Evolutionary conservation across 1,140 invertebrate species (phyloP).

Genomic region (Tribolium castaneum): DNA sequence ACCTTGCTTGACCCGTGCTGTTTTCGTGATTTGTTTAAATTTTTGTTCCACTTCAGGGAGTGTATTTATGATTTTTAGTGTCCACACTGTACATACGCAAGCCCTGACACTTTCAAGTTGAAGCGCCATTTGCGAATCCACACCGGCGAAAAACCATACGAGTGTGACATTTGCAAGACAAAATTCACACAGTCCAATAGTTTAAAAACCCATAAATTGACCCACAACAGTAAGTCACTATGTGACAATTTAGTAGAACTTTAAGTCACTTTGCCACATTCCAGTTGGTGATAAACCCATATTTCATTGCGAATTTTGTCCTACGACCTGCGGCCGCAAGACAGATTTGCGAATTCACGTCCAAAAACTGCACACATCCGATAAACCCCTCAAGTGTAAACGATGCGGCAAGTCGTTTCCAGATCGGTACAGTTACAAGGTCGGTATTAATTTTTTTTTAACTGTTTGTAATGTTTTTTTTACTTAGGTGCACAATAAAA

Average conservation of each 20-base stretch:
- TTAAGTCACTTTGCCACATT: conserved; percentile 52
- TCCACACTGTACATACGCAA: conserved; percentile 96
- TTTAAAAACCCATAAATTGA: conserved; percentile 92
- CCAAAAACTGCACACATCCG: conserved; percentile 95
- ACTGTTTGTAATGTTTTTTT: neutral
- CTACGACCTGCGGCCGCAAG: conserved; percentile 96
- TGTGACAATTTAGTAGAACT: conserved; percentile 10
- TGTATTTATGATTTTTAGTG: conserved; percentile 72
- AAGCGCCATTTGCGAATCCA: conserved; percentile 96
- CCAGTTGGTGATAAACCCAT: conserved; percentile 91
- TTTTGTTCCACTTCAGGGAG: neutral
- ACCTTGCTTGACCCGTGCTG: no score
- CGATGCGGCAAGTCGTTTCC: conserved; percentile 93
- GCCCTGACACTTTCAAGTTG: conserved; percentile 97
- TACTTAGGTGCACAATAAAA: conserved; percentile 76
- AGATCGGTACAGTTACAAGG: conserved; percentile 84
- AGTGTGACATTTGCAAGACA: conserved; percentile 92
- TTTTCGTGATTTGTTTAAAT: neutral
- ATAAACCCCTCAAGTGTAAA: conserved; percentile 92
- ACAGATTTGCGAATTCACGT: conserved; percentile 97
- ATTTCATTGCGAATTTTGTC: conserved; percentile 95
- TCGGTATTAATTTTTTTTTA: conserved; percentile 46
- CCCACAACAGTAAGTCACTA: conserved; percentile 83
- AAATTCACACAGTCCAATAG: conserved; percentile 97
- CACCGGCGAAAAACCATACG: conserved; percentile 92